Percentiles rank a stretch among this genome's conserved stretches.
phyloP scores from a whole-genome alignment of 1,140 invertebrate genomes.

The Apis laboriosa region DNA sequence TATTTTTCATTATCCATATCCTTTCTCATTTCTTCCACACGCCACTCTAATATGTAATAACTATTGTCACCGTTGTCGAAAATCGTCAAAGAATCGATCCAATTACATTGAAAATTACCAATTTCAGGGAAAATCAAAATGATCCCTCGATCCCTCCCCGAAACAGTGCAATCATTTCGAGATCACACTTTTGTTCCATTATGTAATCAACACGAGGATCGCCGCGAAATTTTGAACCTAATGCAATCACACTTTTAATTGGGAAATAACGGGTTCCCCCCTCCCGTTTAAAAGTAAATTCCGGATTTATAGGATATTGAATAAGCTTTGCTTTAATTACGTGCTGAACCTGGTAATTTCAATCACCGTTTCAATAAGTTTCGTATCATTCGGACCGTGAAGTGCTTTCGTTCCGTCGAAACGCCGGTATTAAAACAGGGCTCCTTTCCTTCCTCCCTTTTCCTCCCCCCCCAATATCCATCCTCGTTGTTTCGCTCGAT shows the following conservation, averaged over 20 bases:
- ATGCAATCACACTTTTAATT: conserved; percentile 30
- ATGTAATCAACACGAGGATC: neutral
- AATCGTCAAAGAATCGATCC: neutral
- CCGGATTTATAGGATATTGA: conserved; percentile 34
- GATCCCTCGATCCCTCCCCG: neutral
- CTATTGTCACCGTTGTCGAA: too few species aligned
- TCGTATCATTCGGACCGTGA: conserved; percentile 24
- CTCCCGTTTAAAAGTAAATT: conserved; percentile 34
- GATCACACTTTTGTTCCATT: neutral
- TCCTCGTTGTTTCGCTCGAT: neutral
- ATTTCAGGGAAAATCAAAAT: neutral
- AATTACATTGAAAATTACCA: too few species aligned
- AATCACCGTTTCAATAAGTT: conserved; percentile 38
- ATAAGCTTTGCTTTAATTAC: conserved; percentile 37
- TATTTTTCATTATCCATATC: too few species aligned
- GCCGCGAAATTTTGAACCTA: neutral
- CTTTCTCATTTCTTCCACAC: too few species aligned
- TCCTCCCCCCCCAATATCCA: neutral
- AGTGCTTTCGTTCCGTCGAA: neutral
- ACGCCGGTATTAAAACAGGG: neutral
- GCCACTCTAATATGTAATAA: too few species aligned
- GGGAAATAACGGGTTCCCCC: neutral
- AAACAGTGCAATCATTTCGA: neutral
- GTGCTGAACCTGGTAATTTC: conserved; percentile 29
- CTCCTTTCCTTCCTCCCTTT: neutral